Base-by-base conservation (phyloP, 2,113 vertebrate species). In the Trachemys scripta region DNA sequence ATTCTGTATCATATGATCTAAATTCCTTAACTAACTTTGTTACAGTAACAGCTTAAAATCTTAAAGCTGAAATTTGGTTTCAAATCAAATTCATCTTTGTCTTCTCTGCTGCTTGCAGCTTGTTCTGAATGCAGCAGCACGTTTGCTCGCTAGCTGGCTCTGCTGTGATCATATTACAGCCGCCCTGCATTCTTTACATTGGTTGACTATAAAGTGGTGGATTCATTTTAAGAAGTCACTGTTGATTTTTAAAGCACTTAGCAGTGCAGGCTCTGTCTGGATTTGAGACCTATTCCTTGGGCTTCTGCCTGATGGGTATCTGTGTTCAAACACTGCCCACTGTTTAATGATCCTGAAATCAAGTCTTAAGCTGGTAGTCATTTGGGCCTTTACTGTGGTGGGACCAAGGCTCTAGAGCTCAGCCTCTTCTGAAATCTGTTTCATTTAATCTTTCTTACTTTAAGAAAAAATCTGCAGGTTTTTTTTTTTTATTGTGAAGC, bases 81-180 rank as follows among this genome's bases (percentile, higher is more conserved):
- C 89, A 88, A 94, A 90, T 95, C 16, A 91, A 86, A 94, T 85
- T 90, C 95, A 50, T 6, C 16, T 84, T 59, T 51, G 92, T 24
- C 4, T 92, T 87, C 49, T 94, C 87, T 90, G 57, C 25, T 12
- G 25, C 81, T 80, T 69, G 29, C 45, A 38, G 56, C 81, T 92
- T 69, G 50, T 83, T 92, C 56, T 84, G 87, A 84, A 84, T 84
- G 86, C 91, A 80, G 86, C 56, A 83, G 72, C 91, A 84, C 14
- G 72, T 31, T 82, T 56, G 31, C 78, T 45, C 17, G 4, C 51
- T 92, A 57, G 57, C 49, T 90, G 88, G 2, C 84, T 83, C 2
- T 79, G 25, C 14, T 78, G 9, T 82, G 90, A 78, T 76, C 91
- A 65, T 49, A 84, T 92, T 82, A 25, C 27, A 92, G 16, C 38